Conservation (phyloP, 2,797 vertebrate genomes). For the Alouatta caraya region DNA sequence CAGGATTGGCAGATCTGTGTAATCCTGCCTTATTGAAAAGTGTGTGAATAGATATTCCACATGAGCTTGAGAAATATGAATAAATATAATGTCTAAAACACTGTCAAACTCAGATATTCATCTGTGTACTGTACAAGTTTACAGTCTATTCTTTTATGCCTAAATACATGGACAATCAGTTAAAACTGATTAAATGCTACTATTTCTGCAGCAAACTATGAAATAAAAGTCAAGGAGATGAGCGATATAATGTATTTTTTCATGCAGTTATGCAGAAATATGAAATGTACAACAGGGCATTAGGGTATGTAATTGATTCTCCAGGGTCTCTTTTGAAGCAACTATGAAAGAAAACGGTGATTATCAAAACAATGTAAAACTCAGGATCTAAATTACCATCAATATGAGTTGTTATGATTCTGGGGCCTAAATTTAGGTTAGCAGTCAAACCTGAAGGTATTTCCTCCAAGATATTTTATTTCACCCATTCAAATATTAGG, state of each 20-base stretch:
- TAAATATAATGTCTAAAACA: conserved; percentile 38
- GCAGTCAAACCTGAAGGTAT: background rate
- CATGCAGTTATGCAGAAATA: background rate
- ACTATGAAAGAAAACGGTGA: background rate
- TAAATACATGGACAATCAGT: conserved; percentile 56
- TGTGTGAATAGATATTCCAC: conserved; percentile 53
- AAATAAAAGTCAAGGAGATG: conserved; percentile 40
- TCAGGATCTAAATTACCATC: background rate
- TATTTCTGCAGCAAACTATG: conserved; percentile 61
- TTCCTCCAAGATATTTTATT: background rate
- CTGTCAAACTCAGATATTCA: conserved; percentile 58
- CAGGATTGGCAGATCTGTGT: conserved; percentile 71
- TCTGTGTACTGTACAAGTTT: conserved; percentile 52
- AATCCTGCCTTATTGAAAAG: conserved; percentile 69
- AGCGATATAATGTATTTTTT: background rate
- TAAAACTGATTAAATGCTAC: conserved; percentile 62
- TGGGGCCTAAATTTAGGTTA: background rate
- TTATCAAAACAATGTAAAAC: background rate
- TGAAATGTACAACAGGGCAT: background rate
- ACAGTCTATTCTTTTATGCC: conserved; percentile 60
- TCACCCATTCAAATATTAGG: conserved; percentile 13
- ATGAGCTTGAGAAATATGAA: conserved; percentile 60
- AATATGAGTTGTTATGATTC: background rate
- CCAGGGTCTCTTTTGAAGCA: background rate
- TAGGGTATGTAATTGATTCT: background rate